Evolutionary conservation across 1,140 invertebrate genomes (phyloP), one percentile per base, ranked within the genome.

Genomic region (Aphaenogaster floridana): DNA sequence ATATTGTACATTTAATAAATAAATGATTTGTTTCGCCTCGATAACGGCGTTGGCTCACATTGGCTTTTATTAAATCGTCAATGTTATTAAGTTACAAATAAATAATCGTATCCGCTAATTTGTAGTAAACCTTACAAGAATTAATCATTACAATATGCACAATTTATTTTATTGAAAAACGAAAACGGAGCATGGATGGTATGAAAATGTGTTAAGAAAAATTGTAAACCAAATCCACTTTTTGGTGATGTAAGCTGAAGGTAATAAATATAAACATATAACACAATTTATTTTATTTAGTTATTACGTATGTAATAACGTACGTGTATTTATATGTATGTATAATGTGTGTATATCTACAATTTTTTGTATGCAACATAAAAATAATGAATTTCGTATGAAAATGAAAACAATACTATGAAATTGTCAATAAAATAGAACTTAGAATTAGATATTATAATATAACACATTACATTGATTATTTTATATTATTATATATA

Each of bases 391-490:
- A 52, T 64, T 64, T 39, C 17, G 36, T 64, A n/a, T 42, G 28
- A 69, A 69, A 68, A 21, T 68, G 8, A 45, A n/a, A 45, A 69
- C 64, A 57, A 39, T 11, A n/a, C 3, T 63, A 17, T n/a, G 21
- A 28, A 45, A 45, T 45, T 6, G 42, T 45, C 42, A 61, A 11
- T 39, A 42, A 66, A 7, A 5, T 42, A 3, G 3, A 69, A 69
- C 21, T 69, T 48, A 68, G 17, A 66, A 64, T 39, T 39, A 66
- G 39, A 42, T 9, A 13, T 42, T 66, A n/a, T 66, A 64, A 64
- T 39, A 17, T 64, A 66, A 66, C n/a, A 66, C 17, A 3, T 39
- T 28, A 59, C 21, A 59, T 59, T 68, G 2, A 68, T 68, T 4
- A 21, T 66, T 42, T 42, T 42, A 34, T 64, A 3, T 17, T 39